These are phyloP conservation scores for Elachura formosa DNA, from an alignment of 2,113 vertebrate genomes.

Conservation along the genomic window DNA sequence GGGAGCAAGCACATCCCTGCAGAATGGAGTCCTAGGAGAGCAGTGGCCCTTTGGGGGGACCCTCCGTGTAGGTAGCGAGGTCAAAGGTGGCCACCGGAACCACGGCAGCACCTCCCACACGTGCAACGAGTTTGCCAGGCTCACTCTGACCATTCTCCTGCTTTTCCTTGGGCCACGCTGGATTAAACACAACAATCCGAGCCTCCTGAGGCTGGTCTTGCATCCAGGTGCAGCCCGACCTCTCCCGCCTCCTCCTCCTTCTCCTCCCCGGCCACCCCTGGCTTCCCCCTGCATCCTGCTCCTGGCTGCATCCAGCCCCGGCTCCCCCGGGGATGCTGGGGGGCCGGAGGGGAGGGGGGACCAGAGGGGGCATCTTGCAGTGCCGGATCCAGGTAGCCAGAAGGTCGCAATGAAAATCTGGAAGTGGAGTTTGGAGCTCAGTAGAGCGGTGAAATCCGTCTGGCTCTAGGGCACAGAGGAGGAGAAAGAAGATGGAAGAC, in stretches of 20 bases:
- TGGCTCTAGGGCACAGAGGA: conserved; percentile 16
- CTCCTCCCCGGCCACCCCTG: background rate
- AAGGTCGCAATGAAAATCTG: conserved; percentile 62
- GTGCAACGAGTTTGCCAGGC: background rate
- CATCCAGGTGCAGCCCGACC: conserved; percentile 56
- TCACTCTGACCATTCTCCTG: background rate
- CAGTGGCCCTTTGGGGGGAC: background rate
- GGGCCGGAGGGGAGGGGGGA: conserved; percentile 45
- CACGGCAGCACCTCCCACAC: background rate
- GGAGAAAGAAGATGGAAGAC: background rate
- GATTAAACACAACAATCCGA: conserved; percentile 18
- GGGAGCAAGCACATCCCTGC: background rate
- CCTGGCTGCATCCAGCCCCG: conserved; percentile 35
- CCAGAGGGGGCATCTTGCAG: conserved; percentile 63
- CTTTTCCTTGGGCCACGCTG: conserved; percentile 12
- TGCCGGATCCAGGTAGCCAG: conserved; percentile 58
- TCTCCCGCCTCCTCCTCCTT: conserved; percentile 12
- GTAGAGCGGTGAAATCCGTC: background rate
- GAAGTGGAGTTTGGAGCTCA: conserved; percentile 53
- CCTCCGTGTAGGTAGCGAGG: background rate
- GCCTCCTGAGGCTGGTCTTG: background rate
- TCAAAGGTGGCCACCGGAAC: background rate
- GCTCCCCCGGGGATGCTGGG: conserved; percentile 34
- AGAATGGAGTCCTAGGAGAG: background rate
- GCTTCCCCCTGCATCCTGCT: conserved; percentile 51